Evolutionary conservation across 2,113 vertebrate genomes (phyloP), one percentile per base, ranked within the genome.

Genomic region (Cebidichthys violaceus): DNA sequence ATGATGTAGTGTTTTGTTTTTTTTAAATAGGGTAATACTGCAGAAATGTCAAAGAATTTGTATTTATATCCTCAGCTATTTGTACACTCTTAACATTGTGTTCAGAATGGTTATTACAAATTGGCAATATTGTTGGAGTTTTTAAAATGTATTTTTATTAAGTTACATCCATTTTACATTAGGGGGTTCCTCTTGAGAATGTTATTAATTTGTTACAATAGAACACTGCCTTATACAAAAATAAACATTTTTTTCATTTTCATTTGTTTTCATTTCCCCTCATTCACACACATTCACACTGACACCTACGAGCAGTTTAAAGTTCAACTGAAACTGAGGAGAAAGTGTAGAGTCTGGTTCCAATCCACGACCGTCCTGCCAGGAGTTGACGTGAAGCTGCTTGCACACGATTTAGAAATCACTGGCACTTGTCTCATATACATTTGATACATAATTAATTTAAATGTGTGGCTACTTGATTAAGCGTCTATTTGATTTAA

Each of bases 201-300:
- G 59, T 74, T 66, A 71, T 85, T 90, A n/a, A n/a, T 90, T 86
- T 33, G 85, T 89, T 76, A 41, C n/a, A 83, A 39, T 92, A 85
- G 77, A 88, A 89, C 75, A 90, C 90, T 93, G 92, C 93, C 92
- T 94, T 93, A 89, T 77, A 87, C 43, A 67, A 76, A 80, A 93
- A 91, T 91, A 93, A 92, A 92, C 50, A 75, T 0, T 11, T 37
- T 54, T 62, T 55, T 22, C 29, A n/a, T 68, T 70, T 76, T 69
- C 2, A 60, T 45, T 70, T 77, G 14, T 37, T 43, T 50, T 6
- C 31, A 9, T 60, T 68, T 75, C 41, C 13, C 80, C 61, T 45
- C 6, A 70, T 5, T 52, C 7, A 67, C 4, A 45, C 22, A 2
- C 11, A n/a, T 70, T 70, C 15, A 70, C 57, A 37, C 37, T 27